Conservation (phyloP, 1,140 invertebrate genomes). For the Dreissena polymorpha region DNA sequence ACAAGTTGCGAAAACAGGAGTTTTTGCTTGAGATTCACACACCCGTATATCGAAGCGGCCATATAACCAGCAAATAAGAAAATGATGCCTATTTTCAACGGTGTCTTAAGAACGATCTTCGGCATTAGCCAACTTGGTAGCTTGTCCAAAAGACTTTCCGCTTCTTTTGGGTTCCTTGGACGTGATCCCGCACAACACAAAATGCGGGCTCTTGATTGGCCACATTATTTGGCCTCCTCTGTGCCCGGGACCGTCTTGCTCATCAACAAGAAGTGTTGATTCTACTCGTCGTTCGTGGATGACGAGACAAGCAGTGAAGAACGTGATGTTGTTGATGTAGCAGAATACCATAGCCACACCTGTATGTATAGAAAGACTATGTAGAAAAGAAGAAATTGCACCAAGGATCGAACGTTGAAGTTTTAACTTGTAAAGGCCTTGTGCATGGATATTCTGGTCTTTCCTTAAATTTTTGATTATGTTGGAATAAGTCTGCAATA, state of each 20-base stretch:
- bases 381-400: neutral
- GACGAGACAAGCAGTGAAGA: constrained; percentile 54
- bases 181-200: constrained; percentile 32
- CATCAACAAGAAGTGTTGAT: constrained; percentile 48
- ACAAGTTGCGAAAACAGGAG: constrained; percentile 84
- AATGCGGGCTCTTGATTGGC: neutral
- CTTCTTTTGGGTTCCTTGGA: constrained; percentile 21
- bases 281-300: constrained; percentile 52
- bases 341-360: constrained; percentile 57
- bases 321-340: constrained; percentile 52
- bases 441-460: neutral
- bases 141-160: constrained; percentile 48
- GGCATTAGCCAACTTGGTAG: constrained; percentile 42
- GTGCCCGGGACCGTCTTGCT: constrained; percentile 24
- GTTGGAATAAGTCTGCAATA: neutral
- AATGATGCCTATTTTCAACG: constrained; percentile 87
- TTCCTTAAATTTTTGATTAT: neutral
- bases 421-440: too few relatives aligned
- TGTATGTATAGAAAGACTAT: constrained; percentile 2
- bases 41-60: constrained; percentile 92
- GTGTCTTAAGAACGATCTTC: constrained; percentile 48
- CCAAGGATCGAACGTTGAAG: too few relatives aligned
- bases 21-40: constrained; percentile 91
- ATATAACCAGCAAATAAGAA: constrained; percentile 91
- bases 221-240: constrained; percentile 11